These are phyloP conservation scores for Hoplodrina blanda DNA, from an alignment of 2,888 invertebrate species.

Conservation along the genomic window DNA sequence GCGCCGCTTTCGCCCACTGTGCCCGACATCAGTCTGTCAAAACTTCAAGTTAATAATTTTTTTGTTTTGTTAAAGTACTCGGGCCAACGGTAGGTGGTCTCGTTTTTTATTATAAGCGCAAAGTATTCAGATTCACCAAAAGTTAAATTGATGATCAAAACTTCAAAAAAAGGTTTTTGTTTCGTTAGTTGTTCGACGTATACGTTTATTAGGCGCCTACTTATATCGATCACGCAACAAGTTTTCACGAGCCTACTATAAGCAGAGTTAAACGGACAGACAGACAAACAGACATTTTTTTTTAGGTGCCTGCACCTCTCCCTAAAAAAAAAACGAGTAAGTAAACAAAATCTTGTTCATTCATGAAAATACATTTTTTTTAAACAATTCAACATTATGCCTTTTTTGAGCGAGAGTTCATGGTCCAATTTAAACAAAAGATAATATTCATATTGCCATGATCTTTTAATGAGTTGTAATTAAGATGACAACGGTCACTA, in stretches of 20 bases:
- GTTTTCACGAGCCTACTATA: neutral
- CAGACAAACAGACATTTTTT: too few species aligned
- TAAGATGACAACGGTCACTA: slow-evolving; percentile 15
- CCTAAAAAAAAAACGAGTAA: too few species aligned
- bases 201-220: neutral
- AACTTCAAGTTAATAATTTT: too few species aligned
- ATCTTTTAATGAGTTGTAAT: slow-evolving; percentile 26
- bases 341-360: too few species aligned
- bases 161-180: too few species aligned
- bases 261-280: neutral
- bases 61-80: too few species aligned
- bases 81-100: too few species aligned
- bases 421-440: slow-evolving; percentile 10
- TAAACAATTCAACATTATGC: neutral
- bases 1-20: neutral
- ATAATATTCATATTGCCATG: neutral
- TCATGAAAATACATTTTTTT: neutral
- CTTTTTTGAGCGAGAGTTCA: neutral
- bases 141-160: too few species aligned
- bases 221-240: neutral
- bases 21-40: too few species aligned
- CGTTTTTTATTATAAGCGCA: neutral
- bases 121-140: too few species aligned
- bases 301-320: too few species aligned
- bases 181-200: too few species aligned